phyloP scores from a whole-genome alignment of 2,797 vertebrate species.

The Morelia viridis region DNA sequence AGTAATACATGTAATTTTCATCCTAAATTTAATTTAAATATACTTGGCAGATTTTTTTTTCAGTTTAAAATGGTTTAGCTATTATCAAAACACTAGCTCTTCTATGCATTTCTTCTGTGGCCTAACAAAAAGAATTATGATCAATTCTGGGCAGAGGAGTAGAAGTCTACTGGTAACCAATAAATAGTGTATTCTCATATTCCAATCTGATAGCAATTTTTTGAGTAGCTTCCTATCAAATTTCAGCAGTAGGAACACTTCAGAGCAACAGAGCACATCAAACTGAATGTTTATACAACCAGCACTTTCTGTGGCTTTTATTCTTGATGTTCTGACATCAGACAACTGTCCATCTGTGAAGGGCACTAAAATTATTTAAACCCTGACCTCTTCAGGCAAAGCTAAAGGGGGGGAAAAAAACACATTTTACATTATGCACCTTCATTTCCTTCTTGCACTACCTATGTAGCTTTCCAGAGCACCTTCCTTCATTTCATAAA shows the following conservation, averaged over 20 bases:
- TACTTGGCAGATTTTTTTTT: slow-evolving; percentile 3
- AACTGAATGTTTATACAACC: slow-evolving; percentile 75
- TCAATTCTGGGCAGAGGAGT: slow-evolving; percentile 53
- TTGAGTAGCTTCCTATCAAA: slow-evolving; percentile 79
- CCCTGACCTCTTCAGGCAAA: slow-evolving; percentile 78
- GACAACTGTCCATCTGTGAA: slow-evolving; percentile 78
- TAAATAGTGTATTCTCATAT: slow-evolving; percentile 79
- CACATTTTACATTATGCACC: slow-evolving; percentile 81
- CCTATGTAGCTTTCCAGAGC: slow-evolving; percentile 79
- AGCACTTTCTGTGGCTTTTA: slow-evolving; percentile 67
- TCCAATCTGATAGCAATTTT: slow-evolving; percentile 83
- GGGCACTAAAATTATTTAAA: slow-evolving; percentile 79
- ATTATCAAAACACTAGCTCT: neutral
- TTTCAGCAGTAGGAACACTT: slow-evolving; percentile 77
- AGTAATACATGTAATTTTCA: slow-evolving; percentile 17
- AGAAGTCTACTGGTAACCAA: slow-evolving; percentile 77
- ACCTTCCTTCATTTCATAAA: slow-evolving; percentile 84
- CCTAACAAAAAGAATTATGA: slow-evolving; percentile 18
- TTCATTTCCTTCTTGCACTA: slow-evolving; percentile 78
- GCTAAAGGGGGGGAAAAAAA: slow-evolving; percentile 75
- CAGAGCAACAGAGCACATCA: slow-evolving; percentile 78
- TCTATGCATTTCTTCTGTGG: neutral
- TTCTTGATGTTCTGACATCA: slow-evolving; percentile 67
- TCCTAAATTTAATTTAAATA: neutral
- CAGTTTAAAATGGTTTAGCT: slow-evolving; percentile 2